Evolutionary conservation across 1,140 invertebrate species (phyloP).

Genomic region (Notospermus geniculatus): DNA sequence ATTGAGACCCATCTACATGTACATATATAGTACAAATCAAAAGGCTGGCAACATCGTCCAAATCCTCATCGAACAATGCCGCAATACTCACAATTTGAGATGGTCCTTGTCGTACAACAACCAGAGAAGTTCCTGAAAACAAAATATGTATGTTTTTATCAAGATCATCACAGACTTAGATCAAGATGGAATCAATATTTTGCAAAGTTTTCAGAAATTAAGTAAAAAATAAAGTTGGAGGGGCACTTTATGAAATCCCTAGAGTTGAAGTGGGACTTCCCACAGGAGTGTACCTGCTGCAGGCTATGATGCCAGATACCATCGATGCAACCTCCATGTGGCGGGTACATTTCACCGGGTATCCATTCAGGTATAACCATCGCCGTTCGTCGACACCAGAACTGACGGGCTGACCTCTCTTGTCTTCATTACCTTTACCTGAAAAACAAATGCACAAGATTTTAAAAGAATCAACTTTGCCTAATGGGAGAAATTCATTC

Average conservation of each 20-base stretch:
- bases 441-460: conserved; percentile 15
- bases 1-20: no score
- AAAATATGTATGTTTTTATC: no score
- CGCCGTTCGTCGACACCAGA: conserved; percentile 78
- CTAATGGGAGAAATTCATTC: no score
- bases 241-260: no score
- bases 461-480: no score
- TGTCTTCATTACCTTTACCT: conserved; percentile 96
- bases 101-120: conserved; percentile 87
- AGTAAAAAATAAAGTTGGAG: no score
- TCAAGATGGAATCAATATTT: no score
- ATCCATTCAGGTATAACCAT: conserved; percentile 90
- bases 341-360: conserved; percentile 82
- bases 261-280: conserved; percentile 83
- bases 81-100: conserved; percentile 65
- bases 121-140: conserved; percentile 82
- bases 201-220: no score
- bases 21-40: no score
- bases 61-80: no score
- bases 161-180: no score
- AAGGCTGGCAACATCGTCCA: no score
- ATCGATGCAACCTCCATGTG: conserved; percentile 90
- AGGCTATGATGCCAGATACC: conserved; percentile 89
- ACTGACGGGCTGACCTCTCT: conserved; percentile 86
- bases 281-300: conserved; percentile 81